Base-by-base conservation (phyloP, 2,113 vertebrate genomes). In the Pampusana beccarii region DNA sequence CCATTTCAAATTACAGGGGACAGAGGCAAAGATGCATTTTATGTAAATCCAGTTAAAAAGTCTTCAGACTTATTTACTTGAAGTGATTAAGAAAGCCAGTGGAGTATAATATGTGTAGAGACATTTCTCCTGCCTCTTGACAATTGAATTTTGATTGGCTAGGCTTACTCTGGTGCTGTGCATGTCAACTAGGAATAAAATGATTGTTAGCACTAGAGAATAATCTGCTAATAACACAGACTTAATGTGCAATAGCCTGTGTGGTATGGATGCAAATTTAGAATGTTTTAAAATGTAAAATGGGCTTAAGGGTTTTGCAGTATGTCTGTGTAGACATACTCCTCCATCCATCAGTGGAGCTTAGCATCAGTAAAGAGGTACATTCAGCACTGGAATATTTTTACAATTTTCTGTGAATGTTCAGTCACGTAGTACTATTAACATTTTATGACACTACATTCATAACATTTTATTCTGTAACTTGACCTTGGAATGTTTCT, bases 221-320 rank as follows among this genome's bases (percentile, higher is more conserved):
- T 93, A 74, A 91, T 93, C 74, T 95, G 20, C 70, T 94, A 42
- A 79, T 87, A 91, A 87, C 44, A 42, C 70, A 71, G 70, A 56
- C 17, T 71, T 92, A 82, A 90, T 56, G 21, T 94, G 69, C 46
- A 87, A 46, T 67, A 78, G 3, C 4, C 26, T 87, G 23, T 81
- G 65, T 74, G 84, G 8, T 74, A 60, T 42, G 18, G 78, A 87
- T 95, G 81, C 23, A 94, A 85, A 94, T 90, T 75, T 87, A 72
- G 3, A 25, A 90, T 57, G 48, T 85, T 96, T 94, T 65, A 82
- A 95, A 93, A 94, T 69, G 53, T 69, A 93, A 92, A 93, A 93
- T 80, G 33, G 56, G 31, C 26, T 95, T 93, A 87, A 88, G 29
- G 31, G 34, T 48, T 95, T 93, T 88, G 12, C 48, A 46, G 14